Percentiles rank a stretch among this genome's conserved stretches.
These are phyloP conservation scores for Psix sp. DNA, from an alignment of 1,140 invertebrate genomes.

Conservation along the genomic window DNA sequence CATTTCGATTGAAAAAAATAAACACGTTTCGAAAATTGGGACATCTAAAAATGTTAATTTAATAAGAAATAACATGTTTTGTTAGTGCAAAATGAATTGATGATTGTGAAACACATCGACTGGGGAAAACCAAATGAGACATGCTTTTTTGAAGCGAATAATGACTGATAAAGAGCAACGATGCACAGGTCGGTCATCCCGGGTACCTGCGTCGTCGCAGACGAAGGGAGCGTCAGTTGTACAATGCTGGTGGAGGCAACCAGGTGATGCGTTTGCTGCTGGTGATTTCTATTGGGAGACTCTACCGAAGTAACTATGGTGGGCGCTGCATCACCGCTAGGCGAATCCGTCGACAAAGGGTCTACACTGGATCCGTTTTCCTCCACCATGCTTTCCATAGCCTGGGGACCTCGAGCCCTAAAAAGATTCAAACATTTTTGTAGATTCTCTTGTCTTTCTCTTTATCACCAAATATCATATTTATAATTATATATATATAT, in stretches of 20 bases:
- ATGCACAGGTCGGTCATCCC: slow-evolving; percentile 74
- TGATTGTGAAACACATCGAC: background rate
- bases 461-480: too few species aligned
- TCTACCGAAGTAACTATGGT: slow-evolving; percentile 80
- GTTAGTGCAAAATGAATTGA: background rate
- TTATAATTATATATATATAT: too few species aligned
- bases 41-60: too few species aligned
- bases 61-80: too few species aligned
- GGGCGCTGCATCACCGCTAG: slow-evolving; percentile 75
- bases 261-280: slow-evolving; percentile 78
- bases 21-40: too few species aligned
- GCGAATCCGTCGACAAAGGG: slow-evolving; percentile 79
- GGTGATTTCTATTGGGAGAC: slow-evolving; percentile 75
- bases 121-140: slow-evolving; percentile 4
- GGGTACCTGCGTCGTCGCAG: slow-evolving; percentile 83
- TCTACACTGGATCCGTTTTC: slow-evolving; percentile 86
- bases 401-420: slow-evolving; percentile 77
- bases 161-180: slow-evolving; percentile 53
- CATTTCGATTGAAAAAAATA: too few species aligned
- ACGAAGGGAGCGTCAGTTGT: slow-evolving; percentile 86
- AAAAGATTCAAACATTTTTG: slow-evolving; percentile 55
- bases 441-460: slow-evolving; percentile 24
- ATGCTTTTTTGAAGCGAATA: slow-evolving; percentile 42
- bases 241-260: slow-evolving; percentile 87
- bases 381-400: slow-evolving; percentile 92